Conservation (phyloP, 2,113 vertebrate genomes). For the Erpornis zantholeuca region DNA sequence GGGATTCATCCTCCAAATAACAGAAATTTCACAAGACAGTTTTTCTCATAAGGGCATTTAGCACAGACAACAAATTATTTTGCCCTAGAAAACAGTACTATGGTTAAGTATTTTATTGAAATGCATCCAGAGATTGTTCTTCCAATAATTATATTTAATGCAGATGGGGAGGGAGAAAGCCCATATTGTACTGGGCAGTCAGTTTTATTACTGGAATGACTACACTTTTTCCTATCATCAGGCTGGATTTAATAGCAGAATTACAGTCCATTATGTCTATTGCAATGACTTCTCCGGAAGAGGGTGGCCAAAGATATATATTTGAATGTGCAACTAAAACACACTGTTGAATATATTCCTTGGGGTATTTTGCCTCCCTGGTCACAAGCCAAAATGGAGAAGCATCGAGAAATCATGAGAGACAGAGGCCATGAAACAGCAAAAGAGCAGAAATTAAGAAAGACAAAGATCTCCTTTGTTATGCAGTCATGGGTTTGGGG, state of each 20-base stretch:
- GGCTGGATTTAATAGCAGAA: conserved; percentile 5
- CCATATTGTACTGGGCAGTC: conserved; percentile 14
- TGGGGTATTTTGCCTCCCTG: neutral
- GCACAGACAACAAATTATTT: conserved; percentile 24
- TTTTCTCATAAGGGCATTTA: neutral
- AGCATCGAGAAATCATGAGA: neutral
- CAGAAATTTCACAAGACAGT: neutral
- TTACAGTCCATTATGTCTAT: conserved; percentile 22
- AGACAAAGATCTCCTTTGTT: neutral
- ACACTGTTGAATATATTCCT: neutral
- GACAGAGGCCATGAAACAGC: neutral
- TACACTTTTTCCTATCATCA: conserved; percentile 22
- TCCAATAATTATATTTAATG: conserved; percentile 39
- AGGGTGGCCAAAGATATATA: neutral
- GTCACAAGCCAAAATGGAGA: neutral
- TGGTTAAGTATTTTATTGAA: conserved; percentile 28
- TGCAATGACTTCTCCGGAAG: neutral
- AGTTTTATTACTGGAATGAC: conserved; percentile 54
- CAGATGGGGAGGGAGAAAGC: neutral
- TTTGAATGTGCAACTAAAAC: neutral
- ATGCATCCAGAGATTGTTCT: conserved; percentile 6
- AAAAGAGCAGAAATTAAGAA: neutral
- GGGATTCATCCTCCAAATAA: neutral
- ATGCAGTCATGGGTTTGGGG: neutral
- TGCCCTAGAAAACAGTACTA: neutral